Evolutionary conservation across 2,797 vertebrate species (phyloP).

Genomic region (Rhabdophis nuchalis): DNA sequence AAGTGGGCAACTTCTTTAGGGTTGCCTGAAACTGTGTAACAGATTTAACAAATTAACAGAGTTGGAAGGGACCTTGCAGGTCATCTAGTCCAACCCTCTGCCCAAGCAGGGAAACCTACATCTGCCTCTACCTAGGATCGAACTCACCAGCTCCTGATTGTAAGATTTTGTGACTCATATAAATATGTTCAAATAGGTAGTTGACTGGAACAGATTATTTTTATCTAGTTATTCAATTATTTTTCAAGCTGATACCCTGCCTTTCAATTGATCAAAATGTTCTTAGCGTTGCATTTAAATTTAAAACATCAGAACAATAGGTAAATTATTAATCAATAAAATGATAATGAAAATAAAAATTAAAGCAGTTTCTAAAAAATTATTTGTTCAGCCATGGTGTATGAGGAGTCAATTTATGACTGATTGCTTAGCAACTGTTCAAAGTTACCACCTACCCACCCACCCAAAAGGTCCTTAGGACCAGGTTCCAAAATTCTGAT

Average conservation of each 20-base stretch:
- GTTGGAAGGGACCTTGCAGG: too few species aligned
- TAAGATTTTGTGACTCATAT: background rate
- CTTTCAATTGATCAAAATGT: background rate
- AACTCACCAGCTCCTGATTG: too few species aligned
- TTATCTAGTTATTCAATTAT: background rate
- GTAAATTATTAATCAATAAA: background rate
- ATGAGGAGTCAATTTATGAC: background rate
- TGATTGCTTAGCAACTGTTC: background rate
- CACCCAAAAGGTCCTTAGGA: background rate
- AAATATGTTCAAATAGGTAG: background rate
- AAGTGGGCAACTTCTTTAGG: background rate
- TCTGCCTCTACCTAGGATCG: too few species aligned
- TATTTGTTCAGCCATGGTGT: background rate
- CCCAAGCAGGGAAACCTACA: too few species aligned
- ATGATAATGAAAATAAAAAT: background rate
- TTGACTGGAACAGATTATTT: background rate
- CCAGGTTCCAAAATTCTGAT: background rate
- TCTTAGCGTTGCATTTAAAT: background rate
- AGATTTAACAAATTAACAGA: too few species aligned
- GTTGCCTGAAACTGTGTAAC: background rate
- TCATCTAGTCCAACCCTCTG: too few species aligned
- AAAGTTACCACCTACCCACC: background rate
- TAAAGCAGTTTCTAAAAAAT: background rate
- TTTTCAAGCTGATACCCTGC: background rate
- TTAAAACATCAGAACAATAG: background rate